phyloP scores from a whole-genome alignment of 2,888 invertebrate species.

The Cyrtodaria siliqua region DNA sequence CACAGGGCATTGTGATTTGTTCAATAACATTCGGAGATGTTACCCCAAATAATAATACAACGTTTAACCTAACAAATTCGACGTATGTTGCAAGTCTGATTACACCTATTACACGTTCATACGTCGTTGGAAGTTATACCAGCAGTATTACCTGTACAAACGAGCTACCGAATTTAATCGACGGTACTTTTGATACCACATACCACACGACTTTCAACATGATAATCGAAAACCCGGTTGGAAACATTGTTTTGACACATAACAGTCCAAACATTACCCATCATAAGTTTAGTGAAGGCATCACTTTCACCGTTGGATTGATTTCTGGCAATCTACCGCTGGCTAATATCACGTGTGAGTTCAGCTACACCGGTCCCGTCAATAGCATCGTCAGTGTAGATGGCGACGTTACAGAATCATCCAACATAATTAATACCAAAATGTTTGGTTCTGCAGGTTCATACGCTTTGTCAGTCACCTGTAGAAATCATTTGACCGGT shows the following conservation, averaged over 20 bases:
- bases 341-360: slow-evolving; percentile 15
- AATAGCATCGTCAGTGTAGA: background rate
- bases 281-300: background rate
- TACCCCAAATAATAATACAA: background rate
- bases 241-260: background rate
- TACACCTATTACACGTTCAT: background rate
- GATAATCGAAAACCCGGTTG: slow-evolving; percentile 20
- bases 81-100: too few species aligned
- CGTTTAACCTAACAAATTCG: background rate
- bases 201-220: background rate
- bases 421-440: too few species aligned
- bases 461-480: background rate
- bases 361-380: slow-evolving; percentile 4
- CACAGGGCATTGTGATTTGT: too few species aligned
- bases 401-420: slow-evolving; percentile 5
- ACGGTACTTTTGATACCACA: slow-evolving; percentile 3
- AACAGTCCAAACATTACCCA: slow-evolving; percentile 7
- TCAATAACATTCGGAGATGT: background rate
- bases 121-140: slow-evolving; percentile 15
- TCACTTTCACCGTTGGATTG: background rate
- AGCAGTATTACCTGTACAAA: slow-evolving; percentile 7
- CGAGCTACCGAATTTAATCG: slow-evolving; percentile 10
- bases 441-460: too few species aligned
- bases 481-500: slow-evolving; percentile 9
- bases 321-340: slow-evolving; percentile 8